phyloP scores from a whole-genome alignment of 2,888 invertebrate species.

The Serripes groenlandicus region DNA sequence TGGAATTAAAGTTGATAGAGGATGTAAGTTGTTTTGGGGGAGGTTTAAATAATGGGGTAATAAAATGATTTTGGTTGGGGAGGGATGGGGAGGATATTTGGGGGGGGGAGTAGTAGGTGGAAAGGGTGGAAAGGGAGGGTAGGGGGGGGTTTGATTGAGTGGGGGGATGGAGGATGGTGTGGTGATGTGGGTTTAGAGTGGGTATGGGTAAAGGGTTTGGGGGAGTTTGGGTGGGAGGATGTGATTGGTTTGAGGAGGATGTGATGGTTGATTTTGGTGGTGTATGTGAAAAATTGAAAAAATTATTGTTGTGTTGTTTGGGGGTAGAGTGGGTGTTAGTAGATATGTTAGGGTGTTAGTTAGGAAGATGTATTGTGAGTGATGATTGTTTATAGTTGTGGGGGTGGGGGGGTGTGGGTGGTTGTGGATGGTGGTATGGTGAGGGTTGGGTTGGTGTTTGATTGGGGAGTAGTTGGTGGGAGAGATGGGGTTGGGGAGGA shows the following conservation, averaged over 20 bases:
- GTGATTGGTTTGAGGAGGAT: not conserved
- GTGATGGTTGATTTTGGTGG: no score
- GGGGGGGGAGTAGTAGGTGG: not conserved
- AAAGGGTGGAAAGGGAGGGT: not conserved
- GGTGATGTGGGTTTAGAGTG: not conserved
- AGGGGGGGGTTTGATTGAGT: not conserved
- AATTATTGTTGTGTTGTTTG: no score
- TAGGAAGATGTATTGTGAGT: no score
- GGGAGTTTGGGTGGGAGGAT: not conserved
- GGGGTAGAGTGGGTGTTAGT: no score
- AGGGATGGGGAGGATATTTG: not conserved
- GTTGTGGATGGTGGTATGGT: no score
- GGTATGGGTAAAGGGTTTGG: not conserved
- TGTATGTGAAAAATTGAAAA: no score
- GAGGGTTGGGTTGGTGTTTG: no score
- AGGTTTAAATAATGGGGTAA: not conserved
- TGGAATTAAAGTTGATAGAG: not conserved
- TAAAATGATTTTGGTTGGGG: not conserved
- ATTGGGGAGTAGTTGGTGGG: no score
- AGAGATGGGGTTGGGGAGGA: no score
- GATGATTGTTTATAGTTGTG: no score
- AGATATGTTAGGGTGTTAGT: no score
- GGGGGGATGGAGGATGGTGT: not conserved
- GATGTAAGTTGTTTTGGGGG: not conserved
- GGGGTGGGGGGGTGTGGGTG: no score